These are phyloP conservation scores for Tragelaphus buxtoni DNA, from an alignment of 2,113 vertebrate genomes.

Conservation along the genomic window DNA sequence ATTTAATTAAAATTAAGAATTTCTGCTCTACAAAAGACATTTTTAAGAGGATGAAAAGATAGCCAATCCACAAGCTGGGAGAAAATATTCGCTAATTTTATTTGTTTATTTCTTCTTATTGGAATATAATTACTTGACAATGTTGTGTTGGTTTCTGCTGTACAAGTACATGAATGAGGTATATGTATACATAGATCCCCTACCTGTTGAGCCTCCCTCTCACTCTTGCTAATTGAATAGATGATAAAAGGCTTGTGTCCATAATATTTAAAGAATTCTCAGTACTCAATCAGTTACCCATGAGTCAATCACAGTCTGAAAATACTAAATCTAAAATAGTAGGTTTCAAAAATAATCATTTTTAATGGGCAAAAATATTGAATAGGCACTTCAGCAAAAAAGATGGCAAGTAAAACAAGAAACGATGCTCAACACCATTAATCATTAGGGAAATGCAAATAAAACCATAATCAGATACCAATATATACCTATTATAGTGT, in stretches of 20 bases:
- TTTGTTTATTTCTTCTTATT: no score
- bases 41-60: conserved; percentile 9
- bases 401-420: background rate
- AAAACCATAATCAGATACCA: background rate
- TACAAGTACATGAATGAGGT: no score
- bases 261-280: no score
- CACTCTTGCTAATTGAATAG: no score
- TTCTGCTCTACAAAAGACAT: conserved; percentile 7
- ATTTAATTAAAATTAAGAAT: conserved; percentile 43
- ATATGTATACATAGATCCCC: no score
- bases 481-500: background rate
- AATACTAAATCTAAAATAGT: background rate
- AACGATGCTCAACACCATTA: background rate
- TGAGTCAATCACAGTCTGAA: background rate
- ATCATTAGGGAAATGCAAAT: background rate
- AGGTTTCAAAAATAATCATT: background rate
- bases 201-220: no score
- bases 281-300: background rate
- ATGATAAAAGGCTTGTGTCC: no score
- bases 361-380: background rate
- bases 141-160: no score
- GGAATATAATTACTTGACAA: no score
- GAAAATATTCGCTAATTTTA: no score
- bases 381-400: background rate
- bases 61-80: background rate